These are phyloP conservation scores for Hydractinia echinata DNA, from an alignment of 30 jellyfish, hydroid and myxozoan genomes.

Conservation along the genomic window DNA sequence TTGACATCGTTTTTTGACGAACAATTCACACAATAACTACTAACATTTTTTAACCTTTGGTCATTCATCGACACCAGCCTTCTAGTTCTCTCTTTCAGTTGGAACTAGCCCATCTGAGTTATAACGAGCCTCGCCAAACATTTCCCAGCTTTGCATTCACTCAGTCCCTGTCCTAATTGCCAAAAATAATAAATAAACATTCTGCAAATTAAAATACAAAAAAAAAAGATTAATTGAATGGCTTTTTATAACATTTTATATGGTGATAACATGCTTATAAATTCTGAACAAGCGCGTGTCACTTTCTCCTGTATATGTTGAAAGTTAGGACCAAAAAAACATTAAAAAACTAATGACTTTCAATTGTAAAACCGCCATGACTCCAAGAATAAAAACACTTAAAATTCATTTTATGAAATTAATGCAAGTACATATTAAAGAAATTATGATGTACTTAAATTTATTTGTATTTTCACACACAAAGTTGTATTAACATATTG, in stretches of 20 bases:
- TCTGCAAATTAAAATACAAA: not conserved
- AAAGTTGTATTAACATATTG: not conserved
- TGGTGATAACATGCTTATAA: too few relatives aligned
- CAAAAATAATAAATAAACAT: not conserved
- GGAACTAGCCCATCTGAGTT: constrained; percentile 57
- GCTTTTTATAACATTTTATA: too few relatives aligned
- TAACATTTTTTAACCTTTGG: constrained; percentile 52
- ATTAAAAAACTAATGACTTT: too few relatives aligned
- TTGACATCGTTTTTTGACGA: too few relatives aligned
- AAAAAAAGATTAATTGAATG: not conserved
- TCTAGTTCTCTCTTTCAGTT: constrained; percentile 88
- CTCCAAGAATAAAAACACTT: too few relatives aligned
- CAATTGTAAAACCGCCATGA: too few relatives aligned
- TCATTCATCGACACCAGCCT: constrained; percentile 88
- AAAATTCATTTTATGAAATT: too few relatives aligned
- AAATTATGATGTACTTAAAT: not conserved
- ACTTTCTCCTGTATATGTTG: too few relatives aligned
- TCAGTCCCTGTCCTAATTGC: constrained; percentile 76
- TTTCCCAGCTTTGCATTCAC: constrained; percentile 64
- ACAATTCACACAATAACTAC: too few relatives aligned
- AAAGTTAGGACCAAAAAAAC: too few relatives aligned
- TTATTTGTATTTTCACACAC: not conserved
- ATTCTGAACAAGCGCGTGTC: too few relatives aligned
- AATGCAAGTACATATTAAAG: not conserved
- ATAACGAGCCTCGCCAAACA: constrained; percentile 71